Evolutionary conservation across 2,113 vertebrate genomes (phyloP).

Genomic region (Gavialis gangeticus): DNA sequence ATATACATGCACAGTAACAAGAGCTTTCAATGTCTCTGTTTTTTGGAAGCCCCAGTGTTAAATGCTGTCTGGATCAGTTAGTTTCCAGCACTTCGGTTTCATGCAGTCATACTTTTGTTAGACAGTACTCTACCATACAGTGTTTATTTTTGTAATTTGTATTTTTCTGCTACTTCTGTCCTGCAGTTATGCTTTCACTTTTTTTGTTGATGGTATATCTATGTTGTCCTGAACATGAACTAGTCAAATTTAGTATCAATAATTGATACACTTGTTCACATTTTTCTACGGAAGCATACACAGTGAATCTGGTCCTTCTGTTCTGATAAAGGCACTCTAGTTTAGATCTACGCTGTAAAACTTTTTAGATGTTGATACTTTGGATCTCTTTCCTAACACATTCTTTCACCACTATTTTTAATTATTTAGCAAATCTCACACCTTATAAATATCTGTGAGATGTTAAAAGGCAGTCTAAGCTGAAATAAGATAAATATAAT

Average conservation of each 20-base stretch:
- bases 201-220: not conserved
- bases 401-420: not conserved
- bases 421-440: not conserved
- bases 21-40: not conserved
- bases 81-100: not conserved
- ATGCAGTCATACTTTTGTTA: not conserved
- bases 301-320: not conserved
- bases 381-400: not conserved
- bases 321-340: not conserved
- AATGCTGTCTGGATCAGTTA: not conserved
- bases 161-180: not conserved
- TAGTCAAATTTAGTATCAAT: not conserved
- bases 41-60: not conserved
- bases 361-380: not conserved
- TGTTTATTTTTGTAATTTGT: not conserved
- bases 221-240: not conserved
- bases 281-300: not conserved
- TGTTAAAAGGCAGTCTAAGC: not conserved
- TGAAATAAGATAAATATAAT: not conserved
- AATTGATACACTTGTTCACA: not conserved
- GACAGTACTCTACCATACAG: not conserved
- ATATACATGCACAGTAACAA: rapidly evolving
- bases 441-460: rapidly evolving
- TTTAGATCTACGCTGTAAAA: not conserved
- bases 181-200: not conserved